phyloP scores from a whole-genome alignment of 2,888 invertebrate genomes.

The Eumerus sabulonum region DNA sequence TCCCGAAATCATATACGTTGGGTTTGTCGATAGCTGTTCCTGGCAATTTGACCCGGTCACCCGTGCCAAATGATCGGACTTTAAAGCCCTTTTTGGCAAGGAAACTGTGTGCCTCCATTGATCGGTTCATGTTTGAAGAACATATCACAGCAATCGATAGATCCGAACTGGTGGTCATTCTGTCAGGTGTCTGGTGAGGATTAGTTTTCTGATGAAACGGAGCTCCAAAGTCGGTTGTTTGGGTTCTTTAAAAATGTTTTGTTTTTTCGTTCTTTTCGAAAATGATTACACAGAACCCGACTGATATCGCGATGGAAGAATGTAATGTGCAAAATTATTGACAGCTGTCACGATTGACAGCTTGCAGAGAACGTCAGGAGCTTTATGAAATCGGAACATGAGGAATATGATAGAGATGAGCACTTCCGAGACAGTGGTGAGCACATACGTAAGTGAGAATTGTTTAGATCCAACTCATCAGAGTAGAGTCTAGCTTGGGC shows the following conservation, averaged over 20 bases:
- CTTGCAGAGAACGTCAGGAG: no score
- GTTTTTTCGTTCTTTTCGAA: not conserved
- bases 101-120: constrained; percentile 99
- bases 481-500: no score
- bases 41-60: constrained; percentile 97
- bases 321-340: constrained; percentile 35
- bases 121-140: constrained; percentile 99
- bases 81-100: constrained; percentile 97
- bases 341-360: constrained; percentile 26
- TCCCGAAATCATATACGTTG: constrained; percentile 98
- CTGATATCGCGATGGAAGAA: not conserved
- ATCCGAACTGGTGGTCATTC: constrained; percentile 77
- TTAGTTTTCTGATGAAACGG: not conserved
- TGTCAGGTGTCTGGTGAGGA: constrained; percentile 9
- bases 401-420: not conserved
- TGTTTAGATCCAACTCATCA: no score
- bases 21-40: constrained; percentile 96
- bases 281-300: not conserved
- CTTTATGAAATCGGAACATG: not conserved
- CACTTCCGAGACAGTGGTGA: no score
- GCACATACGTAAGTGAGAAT: no score
- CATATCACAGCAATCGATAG: constrained; percentile 96
- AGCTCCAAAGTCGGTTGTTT: not conserved
- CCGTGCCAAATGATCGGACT: constrained; percentile 96
- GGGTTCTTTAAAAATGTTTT: not conserved